Percentiles rank a stretch among this genome's conserved stretches.
These are phyloP conservation scores for Eumerus sabulonum DNA, from an alignment of 2,888 invertebrate species.

Conservation along the genomic window DNA sequence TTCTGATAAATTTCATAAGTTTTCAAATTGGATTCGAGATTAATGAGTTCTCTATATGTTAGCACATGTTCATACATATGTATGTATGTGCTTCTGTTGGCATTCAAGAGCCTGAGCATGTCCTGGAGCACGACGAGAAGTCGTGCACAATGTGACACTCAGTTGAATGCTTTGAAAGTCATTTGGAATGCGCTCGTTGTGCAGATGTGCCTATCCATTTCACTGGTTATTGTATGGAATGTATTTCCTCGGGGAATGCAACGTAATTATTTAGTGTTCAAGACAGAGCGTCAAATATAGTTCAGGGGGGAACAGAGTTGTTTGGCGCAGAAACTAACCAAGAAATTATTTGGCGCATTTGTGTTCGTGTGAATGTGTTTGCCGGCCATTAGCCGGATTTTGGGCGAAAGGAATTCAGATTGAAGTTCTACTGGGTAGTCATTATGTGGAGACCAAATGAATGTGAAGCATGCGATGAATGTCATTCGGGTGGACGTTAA, in stretches of 20 bases:
- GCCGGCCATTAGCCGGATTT: no score
- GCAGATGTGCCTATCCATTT: slow-evolving; percentile 41
- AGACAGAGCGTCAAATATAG: no score
- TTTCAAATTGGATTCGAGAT: slow-evolving; percentile 66
- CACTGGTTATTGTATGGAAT: background rate
- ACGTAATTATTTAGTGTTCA: no score
- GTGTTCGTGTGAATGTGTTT: slow-evolving; percentile 2
- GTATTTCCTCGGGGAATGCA: slow-evolving; percentile 14
- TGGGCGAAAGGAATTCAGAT: slow-evolving; percentile 37
- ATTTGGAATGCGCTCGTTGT: slow-evolving; percentile 21
- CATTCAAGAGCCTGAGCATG: background rate
- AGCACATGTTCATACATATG: no score
- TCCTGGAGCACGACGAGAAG: background rate
- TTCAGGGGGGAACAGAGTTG: background rate
- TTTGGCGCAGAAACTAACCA: slow-evolving; percentile 12
- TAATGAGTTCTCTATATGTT: slow-evolving; percentile 63
- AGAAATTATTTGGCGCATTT: slow-evolving; percentile 35
- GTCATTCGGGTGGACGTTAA: no score
- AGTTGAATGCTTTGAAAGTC: slow-evolving; percentile 42
- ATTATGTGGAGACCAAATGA: slow-evolving; percentile 18
- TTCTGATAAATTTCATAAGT: slow-evolving; percentile 68
- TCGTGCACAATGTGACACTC: slow-evolving; percentile 39
- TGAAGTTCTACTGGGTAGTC: slow-evolving; percentile 37
- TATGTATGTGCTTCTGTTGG: slow-evolving; percentile 11
- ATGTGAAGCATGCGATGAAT: no score